Conservation (phyloP, 2,888 invertebrate species). For the Nephrotoma guestfalica region DNA sequence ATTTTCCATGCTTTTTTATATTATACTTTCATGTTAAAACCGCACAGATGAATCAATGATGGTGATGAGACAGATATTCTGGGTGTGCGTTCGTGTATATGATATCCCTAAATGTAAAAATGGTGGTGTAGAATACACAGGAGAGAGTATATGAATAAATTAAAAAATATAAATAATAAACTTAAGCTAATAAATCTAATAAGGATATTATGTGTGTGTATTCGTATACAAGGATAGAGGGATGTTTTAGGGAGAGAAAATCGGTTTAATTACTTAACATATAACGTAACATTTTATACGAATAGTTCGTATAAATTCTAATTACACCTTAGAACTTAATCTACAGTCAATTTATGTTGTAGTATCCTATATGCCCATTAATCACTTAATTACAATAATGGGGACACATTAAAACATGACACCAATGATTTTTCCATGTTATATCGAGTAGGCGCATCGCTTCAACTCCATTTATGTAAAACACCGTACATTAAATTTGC, state of each 20-base stretch:
- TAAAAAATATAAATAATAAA: background rate
- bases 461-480: background rate
- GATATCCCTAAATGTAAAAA: background rate
- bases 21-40: background rate
- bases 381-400: background rate
- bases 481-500: background rate
- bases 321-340: background rate
- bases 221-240: background rate
- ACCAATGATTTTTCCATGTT: background rate
- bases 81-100: background rate
- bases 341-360: background rate
- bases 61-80: background rate
- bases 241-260: background rate
- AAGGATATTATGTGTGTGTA: background rate
- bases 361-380: background rate
- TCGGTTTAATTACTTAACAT: background rate
- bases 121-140: background rate
- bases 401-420: background rate
- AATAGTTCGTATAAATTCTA: background rate
- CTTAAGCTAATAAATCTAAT: background rate
- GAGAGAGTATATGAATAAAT: background rate
- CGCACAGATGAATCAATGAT: background rate
- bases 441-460: background rate
- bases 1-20: background rate
- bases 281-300: background rate